Evolutionary conservation across 2,797 vertebrate species (phyloP).

Genomic region (Sebastes matsubarae): DNA sequence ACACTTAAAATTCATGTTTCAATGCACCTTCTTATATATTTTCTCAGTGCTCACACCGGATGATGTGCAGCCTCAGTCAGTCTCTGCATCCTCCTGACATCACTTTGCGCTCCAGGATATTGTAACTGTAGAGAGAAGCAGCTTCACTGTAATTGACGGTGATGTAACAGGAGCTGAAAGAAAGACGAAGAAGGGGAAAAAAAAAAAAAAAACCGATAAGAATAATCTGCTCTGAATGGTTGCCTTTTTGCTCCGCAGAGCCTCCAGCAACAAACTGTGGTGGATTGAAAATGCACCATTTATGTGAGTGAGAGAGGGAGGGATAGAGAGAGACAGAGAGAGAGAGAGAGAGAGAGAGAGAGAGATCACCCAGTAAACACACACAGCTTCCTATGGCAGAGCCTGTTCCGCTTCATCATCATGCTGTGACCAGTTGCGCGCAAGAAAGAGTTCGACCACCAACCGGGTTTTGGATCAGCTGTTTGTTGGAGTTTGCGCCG

Average conservation of each 20-base stretch:
- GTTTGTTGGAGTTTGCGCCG: constrained; percentile 52
- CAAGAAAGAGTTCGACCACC: constrained; percentile 24
- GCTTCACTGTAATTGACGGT: constrained; percentile 33
- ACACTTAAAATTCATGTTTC: neutral
- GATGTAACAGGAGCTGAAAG: constrained; percentile 50
- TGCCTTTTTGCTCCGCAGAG: constrained; percentile 38
- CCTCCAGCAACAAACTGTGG: constrained; percentile 22
- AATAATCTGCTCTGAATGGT: constrained; percentile 35
- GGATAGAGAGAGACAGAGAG: neutral
- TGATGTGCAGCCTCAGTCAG: neutral
- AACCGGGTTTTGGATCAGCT: constrained; percentile 38
- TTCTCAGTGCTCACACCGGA: neutral
- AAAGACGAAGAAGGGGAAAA: neutral
- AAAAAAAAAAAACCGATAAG: neutral
- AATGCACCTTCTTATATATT: neutral
- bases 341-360: neutral
- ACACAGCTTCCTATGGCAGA: constrained; percentile 47
- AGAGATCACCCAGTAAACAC: constrained; percentile 26
- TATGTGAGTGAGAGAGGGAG: neutral
- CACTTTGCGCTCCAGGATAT: constrained; percentile 37
- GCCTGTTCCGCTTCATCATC: constrained; percentile 51
- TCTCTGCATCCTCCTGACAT: constrained; percentile 27
- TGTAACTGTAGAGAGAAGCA: constrained; percentile 4
- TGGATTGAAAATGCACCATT: neutral
- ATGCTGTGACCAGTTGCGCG: constrained; percentile 53